Evolutionary conservation across 92 coral and sea anemone species (phyloP), one percentile per base, ranked within the genome.

Genomic region (Zoanthus gigantus): DNA sequence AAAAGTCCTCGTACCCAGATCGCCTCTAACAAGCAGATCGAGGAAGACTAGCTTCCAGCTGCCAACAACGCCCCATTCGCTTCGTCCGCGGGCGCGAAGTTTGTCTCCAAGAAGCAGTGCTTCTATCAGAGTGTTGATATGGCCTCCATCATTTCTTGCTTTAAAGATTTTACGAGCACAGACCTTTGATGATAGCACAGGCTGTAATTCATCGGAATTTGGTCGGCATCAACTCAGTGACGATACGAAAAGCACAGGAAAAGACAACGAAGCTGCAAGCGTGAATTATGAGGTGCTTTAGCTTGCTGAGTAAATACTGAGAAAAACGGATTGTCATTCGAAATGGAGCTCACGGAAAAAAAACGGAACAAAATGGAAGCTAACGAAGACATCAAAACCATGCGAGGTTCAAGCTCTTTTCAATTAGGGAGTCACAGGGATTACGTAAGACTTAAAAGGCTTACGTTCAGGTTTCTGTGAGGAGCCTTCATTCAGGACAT

Each of bases 131-230:
- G 44, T 81, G 85, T 31, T 81, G 18, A 54, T 81, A 11, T 68
- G 85, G 74, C 85, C 85, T 28, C 17, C 85, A 9, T 29, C 74
- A 18, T 46, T 81, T 65, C 85, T 81, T 32, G 85, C 74, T 6
- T 28, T 81, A 46, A 81, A 81, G 61, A 54, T 47, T 63, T 57
- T 81, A 7, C 85, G 85, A 18, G 85, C 85, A 60, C 85, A 81
- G 28, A 46, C 67, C 23, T 65, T 57, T 17, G 85, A 81, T 11
- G 85, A 81, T 1, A 18, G 42, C 23, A n/a, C 46, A 9, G 47
- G 11, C 18, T 23, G 45, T 5, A 23, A 73, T 9, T n/a, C 72
- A 6, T 11, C 85, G 23, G 44, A 12, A n/a, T 15, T 23, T 11
- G 58, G 12, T 65, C 74, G 71, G 23, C 1, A 28, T 7, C 85